phyloP scores from a whole-genome alignment of 2,113 vertebrate species.

The Psettodes erumei region DNA sequence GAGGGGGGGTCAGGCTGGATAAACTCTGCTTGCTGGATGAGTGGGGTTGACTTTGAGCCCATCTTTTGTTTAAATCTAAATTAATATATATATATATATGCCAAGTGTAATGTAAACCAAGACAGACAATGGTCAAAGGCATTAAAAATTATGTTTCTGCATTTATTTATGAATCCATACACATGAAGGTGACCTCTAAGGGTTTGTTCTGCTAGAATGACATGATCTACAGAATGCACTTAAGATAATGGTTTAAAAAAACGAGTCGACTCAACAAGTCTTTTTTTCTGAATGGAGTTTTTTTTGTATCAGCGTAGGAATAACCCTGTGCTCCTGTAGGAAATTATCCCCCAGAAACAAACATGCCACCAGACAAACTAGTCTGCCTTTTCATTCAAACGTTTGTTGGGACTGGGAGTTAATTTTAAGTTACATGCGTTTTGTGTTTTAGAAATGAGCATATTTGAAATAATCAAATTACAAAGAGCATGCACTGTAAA shows the following conservation, averaged over 20 bases:
- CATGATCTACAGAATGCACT: background rate
- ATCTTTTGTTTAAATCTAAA: slow-evolving; percentile 7
- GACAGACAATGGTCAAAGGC: background rate
- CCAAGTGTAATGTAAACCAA: background rate
- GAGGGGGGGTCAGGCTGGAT: slow-evolving; percentile 55
- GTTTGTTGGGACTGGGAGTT: background rate
- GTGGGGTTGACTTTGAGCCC: slow-evolving; percentile 48
- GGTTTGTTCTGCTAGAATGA: background rate
- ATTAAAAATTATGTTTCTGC: background rate
- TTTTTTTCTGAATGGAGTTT: background rate
- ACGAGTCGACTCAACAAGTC: too few relatives aligned
- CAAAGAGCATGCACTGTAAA: background rate
- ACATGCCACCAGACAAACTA: background rate
- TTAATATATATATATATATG: background rate
- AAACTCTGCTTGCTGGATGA: slow-evolving; percentile 44
- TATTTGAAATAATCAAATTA: slow-evolving; percentile 2
- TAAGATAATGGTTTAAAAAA: background rate
- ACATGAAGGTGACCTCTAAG: background rate
- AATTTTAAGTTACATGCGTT: background rate
- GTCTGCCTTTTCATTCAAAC: background rate
- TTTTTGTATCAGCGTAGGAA: background rate
- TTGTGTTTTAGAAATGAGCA: background rate
- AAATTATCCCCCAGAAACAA: background rate
- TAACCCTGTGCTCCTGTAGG: background rate
- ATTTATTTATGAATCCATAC: background rate